Percentiles rank a stretch among this genome's conserved stretches.
These are phyloP conservation scores for Pelodiscus sinensis DNA, from an alignment of 2,113 vertebrate species.

Conservation along the genomic window DNA sequence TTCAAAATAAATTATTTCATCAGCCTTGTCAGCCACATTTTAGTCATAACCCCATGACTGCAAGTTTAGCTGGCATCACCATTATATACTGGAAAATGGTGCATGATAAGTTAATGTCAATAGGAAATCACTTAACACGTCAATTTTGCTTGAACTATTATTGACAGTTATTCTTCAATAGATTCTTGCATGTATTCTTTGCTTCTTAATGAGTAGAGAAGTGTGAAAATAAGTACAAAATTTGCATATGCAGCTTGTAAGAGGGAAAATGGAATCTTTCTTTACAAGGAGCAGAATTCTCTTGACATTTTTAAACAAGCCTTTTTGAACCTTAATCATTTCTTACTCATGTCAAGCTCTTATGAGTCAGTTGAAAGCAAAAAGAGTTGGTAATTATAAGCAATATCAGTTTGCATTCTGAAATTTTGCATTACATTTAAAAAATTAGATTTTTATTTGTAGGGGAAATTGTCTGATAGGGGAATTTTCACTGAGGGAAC, in stretches of 20 bases:
- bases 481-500: not conserved
- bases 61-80: not conserved
- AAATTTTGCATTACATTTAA: not conserved
- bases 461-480: not conserved
- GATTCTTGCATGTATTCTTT: not conserved
- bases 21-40: not conserved
- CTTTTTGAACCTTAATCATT: slow-evolving; percentile 4
- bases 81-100: not conserved
- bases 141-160: not conserved
- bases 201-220: not conserved
- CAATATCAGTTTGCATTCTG: not conserved
- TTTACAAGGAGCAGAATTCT: not conserved
- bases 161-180: not conserved
- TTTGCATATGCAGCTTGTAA: not conserved
- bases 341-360: not conserved
- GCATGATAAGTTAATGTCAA: not conserved
- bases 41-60: not conserved
- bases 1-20: too few relatives aligned
- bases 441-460: not conserved
- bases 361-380: not conserved
- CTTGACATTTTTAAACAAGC: not conserved
- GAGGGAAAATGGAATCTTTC: not conserved
- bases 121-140: not conserved
- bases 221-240: not conserved
- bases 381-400: not conserved